Evolutionary conservation across 92 coral and sea anemone species (phyloP).

Genomic region (Zoanthus solanderi): DNA sequence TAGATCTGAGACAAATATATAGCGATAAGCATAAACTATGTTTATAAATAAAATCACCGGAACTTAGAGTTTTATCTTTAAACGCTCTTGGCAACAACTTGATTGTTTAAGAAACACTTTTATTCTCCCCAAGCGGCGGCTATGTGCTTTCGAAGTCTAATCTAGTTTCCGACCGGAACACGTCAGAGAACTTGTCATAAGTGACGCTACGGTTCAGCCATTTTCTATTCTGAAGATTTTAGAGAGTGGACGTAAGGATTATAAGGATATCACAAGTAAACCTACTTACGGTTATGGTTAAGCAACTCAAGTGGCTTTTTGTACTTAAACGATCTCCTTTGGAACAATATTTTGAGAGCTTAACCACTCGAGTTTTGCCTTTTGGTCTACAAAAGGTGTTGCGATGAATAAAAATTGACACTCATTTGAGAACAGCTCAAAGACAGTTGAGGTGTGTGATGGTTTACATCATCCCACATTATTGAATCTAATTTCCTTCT

Average conservation of each 20-base stretch:
- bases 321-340: neutral
- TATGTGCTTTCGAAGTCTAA: conserved; percentile 36
- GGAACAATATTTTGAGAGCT: neutral
- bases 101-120: conserved; percentile 25
- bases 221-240: neutral
- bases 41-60: conserved; percentile 32
- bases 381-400: conserved; percentile 4
- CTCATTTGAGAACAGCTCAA: conserved; percentile 15
- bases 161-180: conserved; percentile 48
- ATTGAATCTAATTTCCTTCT: conserved; percentile 46
- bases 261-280: neutral
- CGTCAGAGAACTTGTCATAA: conserved; percentile 31
- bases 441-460: neutral
- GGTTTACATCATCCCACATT: conserved; percentile 36
- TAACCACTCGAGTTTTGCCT: conserved; percentile 15
- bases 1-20: neutral
- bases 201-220: neutral
- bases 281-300: neutral
- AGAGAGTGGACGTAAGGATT: neutral
- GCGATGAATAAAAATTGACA: conserved; percentile 16
- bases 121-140: conserved; percentile 3
- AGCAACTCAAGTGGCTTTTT: conserved; percentile 9
- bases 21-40: conserved; percentile 8
- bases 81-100: conserved; percentile 7
- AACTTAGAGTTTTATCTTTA: conserved; percentile 36